Percentiles rank a stretch among this genome's conserved stretches.
These are phyloP conservation scores for Rhodinocichla rosea DNA, from an alignment of 2,113 vertebrate genomes.

Conservation along the genomic window DNA sequence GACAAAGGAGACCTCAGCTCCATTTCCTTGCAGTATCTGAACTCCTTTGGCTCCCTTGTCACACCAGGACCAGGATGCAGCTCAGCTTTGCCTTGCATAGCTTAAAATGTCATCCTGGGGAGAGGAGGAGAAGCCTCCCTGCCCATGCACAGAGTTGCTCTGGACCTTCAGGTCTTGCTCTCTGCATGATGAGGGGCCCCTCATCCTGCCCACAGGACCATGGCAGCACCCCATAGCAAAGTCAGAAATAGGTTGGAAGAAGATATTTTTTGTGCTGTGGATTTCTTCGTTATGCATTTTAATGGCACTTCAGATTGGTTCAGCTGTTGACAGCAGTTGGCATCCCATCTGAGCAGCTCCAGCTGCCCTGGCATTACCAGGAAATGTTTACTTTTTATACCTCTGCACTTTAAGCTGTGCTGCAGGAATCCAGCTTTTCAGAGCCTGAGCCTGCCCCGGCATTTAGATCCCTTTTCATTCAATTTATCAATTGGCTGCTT, in stretches of 20 bases:
- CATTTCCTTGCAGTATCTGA: neutral
- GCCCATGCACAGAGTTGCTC: neutral
- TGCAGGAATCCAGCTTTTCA: neutral
- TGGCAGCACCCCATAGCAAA: neutral
- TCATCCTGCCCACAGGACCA: neutral
- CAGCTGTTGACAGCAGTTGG: neutral
- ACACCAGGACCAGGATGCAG: neutral
- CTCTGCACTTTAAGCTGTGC: neutral
- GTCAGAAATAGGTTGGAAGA: neutral
- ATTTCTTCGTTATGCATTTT: slow-evolving; percentile 5
- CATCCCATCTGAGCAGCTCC: neutral
- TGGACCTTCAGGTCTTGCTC: neutral
- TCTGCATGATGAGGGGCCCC: neutral
- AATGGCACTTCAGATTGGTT: slow-evolving; percentile 9
- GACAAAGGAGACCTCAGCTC: neutral
- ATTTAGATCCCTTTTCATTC: neutral
- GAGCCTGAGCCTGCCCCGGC: neutral
- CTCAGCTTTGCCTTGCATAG: neutral
- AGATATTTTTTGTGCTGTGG: neutral
- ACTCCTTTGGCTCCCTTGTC: neutral
- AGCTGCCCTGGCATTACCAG: neutral
- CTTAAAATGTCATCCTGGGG: neutral
- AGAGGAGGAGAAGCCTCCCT: rapidly evolving
- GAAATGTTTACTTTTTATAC: slow-evolving; percentile 17
- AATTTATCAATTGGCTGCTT: neutral